Base-by-base conservation (phyloP, 2,888 invertebrate species). In the Erynnis tages region DNA sequence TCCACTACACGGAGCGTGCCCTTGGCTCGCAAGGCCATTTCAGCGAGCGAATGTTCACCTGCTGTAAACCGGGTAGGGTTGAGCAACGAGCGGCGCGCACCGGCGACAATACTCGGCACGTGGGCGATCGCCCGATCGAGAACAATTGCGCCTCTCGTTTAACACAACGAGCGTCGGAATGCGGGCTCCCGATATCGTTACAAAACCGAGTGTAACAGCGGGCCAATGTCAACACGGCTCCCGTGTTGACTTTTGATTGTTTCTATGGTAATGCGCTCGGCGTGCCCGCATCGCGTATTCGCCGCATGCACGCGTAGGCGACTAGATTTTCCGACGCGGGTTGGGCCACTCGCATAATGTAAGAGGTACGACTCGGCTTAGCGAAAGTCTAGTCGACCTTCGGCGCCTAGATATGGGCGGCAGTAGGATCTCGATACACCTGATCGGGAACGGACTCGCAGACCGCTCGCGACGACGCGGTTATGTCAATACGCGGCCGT, bases 331-430 rank as follows among this genome's bases (percentile, higher is more conserved):
- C 85, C 78, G 71, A 71, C 65, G 63, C 79, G 67, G 76, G 76
- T 79, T 76, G 79, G 80, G 78, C 76, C 71, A 69, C 69, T 72
- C 74, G 74, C 68, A 73, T 76, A 76, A 76, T 78, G 69, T 71
- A 10, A n/a, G 50, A 65, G 71, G 72, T 70, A 66, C 66, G 19
- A 61, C 63, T 61, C 66, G 63, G 64, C 67, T 68, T 67, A 82
- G 88, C 87, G 88, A 89, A 89, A 88, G 87, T 88, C 82, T 86
- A 58, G 76, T 70, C 79, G 88, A 84, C 88, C 88, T 88, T 89
- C 88, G 73, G 65, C 65, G 71, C 66, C 86, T 82, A 75, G 82
- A 84, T 87, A 86, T 82, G 80, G 83, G 69, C 75, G 78, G 73
- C 69, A 75, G 71, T 77, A 73, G 73, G 67, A 67, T 71, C 73